Evolutionary conservation across 2,888 invertebrate species (phyloP).

Genomic region (Lithophane socia): DNA sequence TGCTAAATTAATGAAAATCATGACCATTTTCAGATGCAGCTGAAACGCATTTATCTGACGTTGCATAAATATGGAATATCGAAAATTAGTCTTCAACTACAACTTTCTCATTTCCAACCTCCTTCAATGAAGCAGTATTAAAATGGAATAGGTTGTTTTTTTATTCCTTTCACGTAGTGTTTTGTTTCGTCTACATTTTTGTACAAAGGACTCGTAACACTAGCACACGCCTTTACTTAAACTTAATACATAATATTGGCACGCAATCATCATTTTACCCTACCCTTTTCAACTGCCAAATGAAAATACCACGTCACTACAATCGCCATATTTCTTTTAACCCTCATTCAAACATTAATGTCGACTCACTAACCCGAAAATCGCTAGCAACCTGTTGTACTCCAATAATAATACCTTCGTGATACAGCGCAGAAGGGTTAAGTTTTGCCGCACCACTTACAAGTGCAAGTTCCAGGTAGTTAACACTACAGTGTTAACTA

Average conservation of each 20-base stretch:
- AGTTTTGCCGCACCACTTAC: slow-evolving; percentile 32
- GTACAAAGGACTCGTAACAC: not conserved
- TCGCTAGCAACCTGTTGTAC: slow-evolving; percentile 58
- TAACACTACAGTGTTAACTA: slow-evolving; percentile 35
- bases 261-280: slow-evolving; percentile 15
- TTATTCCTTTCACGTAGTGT: no score
- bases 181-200: not conserved
- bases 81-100: no score
- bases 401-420: slow-evolving; percentile 36
- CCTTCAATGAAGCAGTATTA: not conserved
- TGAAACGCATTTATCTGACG: no score
- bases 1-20: no score
- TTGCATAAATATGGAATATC: not conserved
- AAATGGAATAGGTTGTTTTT: not conserved
- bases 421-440: slow-evolving; percentile 9
- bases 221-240: not conserved
- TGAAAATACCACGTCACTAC: slow-evolving; percentile 13
- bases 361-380: slow-evolving; percentile 37
- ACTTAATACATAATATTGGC: not conserved
- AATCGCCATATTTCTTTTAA: slow-evolving; percentile 23
- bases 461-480: no score
- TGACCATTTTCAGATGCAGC: no score
- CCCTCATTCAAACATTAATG: slow-evolving; percentile 10
- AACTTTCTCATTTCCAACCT: not conserved
- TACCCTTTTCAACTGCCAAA: slow-evolving; percentile 8